Conservation (phyloP, 2,888 invertebrate species). For the Acronicta psi region DNA sequence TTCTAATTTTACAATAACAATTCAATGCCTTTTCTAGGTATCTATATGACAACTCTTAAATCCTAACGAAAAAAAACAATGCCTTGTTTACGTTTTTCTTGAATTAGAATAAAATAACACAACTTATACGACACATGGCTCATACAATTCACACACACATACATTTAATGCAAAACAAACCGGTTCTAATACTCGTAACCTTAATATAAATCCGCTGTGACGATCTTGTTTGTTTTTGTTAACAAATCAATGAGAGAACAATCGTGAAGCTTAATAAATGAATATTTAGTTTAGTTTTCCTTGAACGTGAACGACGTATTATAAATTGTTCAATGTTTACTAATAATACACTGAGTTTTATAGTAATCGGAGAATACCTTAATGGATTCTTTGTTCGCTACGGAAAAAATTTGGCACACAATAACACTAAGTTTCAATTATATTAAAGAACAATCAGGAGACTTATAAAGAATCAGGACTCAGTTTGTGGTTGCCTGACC, state of each 20-base stretch:
- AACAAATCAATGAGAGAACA: constrained; percentile 42
- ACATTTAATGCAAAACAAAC: constrained; percentile 6
- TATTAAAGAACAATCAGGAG: no score
- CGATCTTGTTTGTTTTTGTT: constrained; percentile 53
- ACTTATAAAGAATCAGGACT: no score
- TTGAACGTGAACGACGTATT: constrained; percentile 49
- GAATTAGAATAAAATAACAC: neutral
- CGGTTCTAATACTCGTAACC: constrained; percentile 10
- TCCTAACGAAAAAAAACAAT: no score
- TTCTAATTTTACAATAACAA: no score
- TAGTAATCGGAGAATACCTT: constrained; percentile 16
- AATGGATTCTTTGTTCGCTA: constrained; percentile 19
- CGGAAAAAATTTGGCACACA: neutral
- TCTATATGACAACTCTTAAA: no score
- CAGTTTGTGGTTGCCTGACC: no score
- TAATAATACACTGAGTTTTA: constrained; percentile 19
- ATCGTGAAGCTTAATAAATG: constrained; percentile 48
- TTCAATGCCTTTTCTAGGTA: no score
- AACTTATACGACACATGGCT: neutral
- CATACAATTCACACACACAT: neutral
- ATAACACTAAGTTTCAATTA: no score
- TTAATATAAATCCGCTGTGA: constrained; percentile 14
- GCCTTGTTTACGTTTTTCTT: no score
- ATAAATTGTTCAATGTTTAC: constrained; percentile 43
- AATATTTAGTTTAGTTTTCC: constrained; percentile 53